phyloP scores from a whole-genome alignment of 2,888 invertebrate species.

The Melanchra persicariae region DNA sequence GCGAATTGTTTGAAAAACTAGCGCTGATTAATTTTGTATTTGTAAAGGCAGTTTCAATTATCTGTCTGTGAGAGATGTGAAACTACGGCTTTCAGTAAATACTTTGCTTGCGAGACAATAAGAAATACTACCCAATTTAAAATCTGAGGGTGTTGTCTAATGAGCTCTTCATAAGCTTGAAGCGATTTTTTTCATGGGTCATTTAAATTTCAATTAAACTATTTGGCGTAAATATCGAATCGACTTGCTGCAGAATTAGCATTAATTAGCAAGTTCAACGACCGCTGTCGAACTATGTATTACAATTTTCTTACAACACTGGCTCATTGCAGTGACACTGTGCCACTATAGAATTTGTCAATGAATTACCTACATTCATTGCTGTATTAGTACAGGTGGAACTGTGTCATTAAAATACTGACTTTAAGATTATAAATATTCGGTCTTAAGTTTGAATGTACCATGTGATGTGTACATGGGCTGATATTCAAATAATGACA shows the following conservation, averaged over 20 bases:
- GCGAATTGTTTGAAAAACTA: slow-evolving; percentile 57
- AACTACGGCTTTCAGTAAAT: background rate
- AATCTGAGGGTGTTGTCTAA: slow-evolving; percentile 1
- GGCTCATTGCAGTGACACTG: slow-evolving; percentile 66
- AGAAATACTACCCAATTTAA: slow-evolving; percentile 10
- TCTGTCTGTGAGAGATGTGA: slow-evolving; percentile 25
- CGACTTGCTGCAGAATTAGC: slow-evolving; percentile 73
- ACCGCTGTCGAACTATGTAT: slow-evolving; percentile 65
- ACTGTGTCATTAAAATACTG: slow-evolving; percentile 21
- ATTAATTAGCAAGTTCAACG: slow-evolving; percentile 81
- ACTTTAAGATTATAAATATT: background rate
- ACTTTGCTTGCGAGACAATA: slow-evolving; percentile 1
- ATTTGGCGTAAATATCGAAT: slow-evolving; percentile 70
- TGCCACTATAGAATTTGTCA: slow-evolving; percentile 16
- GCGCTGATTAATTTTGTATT: slow-evolving; percentile 56
- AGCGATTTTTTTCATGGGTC: slow-evolving; percentile 67
- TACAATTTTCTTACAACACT: slow-evolving; percentile 67
- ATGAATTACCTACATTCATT: slow-evolving; percentile 27
- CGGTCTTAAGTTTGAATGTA: slow-evolving; percentile 12
- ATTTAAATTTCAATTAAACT: slow-evolving; percentile 73
- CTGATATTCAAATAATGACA: slow-evolving; percentile 28
- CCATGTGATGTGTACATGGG: slow-evolving; percentile 18
- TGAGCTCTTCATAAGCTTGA: slow-evolving; percentile 43
- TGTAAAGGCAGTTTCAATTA: slow-evolving; percentile 50
- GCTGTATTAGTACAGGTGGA: slow-evolving; percentile 14